Percentiles rank a stretch among this genome's conserved stretches.
These are phyloP conservation scores for Agriopis leucophaearia DNA, from an alignment of 2,888 invertebrate genomes.

Conservation along the genomic window DNA sequence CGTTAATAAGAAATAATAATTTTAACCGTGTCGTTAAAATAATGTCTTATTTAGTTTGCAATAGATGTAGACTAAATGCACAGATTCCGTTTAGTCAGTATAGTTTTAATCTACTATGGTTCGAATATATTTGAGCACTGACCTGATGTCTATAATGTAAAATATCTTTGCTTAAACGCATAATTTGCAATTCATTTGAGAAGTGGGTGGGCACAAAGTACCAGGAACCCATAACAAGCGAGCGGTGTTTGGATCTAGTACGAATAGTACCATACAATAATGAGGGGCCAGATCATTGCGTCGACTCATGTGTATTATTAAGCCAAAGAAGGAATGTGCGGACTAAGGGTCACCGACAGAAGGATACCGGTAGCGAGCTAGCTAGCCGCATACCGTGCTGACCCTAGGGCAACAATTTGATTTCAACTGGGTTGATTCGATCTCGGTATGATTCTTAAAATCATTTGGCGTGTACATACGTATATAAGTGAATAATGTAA, in stretches of 20 bases:
- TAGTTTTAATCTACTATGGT: no score
- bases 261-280: constrained; percentile 72
- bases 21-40: no score
- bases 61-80: no score
- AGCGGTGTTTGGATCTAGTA: constrained; percentile 49
- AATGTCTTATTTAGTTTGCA: no score
- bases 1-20: no score
- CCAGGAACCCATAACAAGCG: constrained; percentile 62
- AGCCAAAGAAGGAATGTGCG: constrained; percentile 81
- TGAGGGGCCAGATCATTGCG: constrained; percentile 80
- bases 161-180: neutral
- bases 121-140: no score
- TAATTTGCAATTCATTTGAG: constrained; percentile 18
- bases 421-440: constrained; percentile 47
- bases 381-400: constrained; percentile 54
- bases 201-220: constrained; percentile 52
- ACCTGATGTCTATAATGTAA: no score
- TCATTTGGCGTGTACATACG: neutral
- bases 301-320: constrained; percentile 82
- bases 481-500: neutral
- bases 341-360: constrained; percentile 76
- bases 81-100: no score
- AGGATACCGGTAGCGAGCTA: constrained; percentile 70
- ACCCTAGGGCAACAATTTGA: constrained; percentile 67
- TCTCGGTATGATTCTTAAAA: neutral